Evolutionary conservation across 1,140 invertebrate species (phyloP), one percentile per base, ranked within the genome.

Genomic region (Camponotus vicinus): DNA sequence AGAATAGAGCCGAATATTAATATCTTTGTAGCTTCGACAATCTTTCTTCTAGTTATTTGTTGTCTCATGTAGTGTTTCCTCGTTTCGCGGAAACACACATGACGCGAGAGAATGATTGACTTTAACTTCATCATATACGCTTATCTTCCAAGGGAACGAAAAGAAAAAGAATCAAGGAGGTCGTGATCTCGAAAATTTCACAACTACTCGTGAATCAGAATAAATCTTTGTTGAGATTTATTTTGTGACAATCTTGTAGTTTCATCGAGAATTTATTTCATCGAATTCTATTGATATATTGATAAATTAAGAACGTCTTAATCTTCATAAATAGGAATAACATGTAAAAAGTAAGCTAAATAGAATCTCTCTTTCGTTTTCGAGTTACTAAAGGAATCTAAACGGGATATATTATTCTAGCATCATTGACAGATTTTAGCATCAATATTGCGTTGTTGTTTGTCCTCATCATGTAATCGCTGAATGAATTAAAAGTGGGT

Each of bases 161-260:
- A 66, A 73, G 70, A 90, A 73, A 70, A 88, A 82, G 84, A 86
- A 75, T 75, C 70, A 37, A 15, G 55, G 37, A 61, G 89, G 77
- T 87, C 82, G 84, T 88, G 92, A 92, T 90, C 93, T 93, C 90
- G 91, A 89, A 86, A 94, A 93, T 94, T 94, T 94, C 93, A 89
- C 93, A 94, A 94, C 78, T 49, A 76, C 64, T 76, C 52, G 57
- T 61, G 55, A 92, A 90, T 83, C 91, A 79, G 83, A 88, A 1
- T 27, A 27, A 27, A 27, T 91, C 79, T 88, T 71, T 57, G 67
- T 34, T 18, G 15, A 84, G 61, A 37, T 83, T 75, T 61, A 45
- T 15, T 86, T 9, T 27, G 45, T 27, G 27, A n/a, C 67, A 55
- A 79, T 79, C 79, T 69, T 34, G 32, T 64, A 13, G 5, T 70